A percentile compares a stretch with the other conserved stretches of the same genome.
phyloP scores from a whole-genome alignment of 2,888 invertebrate species.

The Clostera curtula region DNA sequence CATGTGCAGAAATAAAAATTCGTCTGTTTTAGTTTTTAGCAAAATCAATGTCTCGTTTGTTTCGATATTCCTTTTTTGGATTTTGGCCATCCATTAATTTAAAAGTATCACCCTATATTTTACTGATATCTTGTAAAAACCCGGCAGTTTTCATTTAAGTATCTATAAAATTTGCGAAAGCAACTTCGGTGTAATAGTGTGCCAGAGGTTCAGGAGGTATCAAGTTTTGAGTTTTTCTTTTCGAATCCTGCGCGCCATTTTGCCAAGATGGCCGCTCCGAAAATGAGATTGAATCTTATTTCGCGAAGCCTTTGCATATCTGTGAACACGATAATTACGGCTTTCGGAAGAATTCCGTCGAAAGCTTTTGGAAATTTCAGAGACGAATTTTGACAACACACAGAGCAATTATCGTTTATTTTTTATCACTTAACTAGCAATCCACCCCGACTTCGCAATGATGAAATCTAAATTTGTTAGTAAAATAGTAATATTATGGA shows the following conservation, averaged over 20 bases:
- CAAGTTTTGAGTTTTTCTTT: conserved; percentile 18
- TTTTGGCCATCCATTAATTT: no score
- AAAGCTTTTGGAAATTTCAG: conserved; percentile 8
- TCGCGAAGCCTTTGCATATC: conserved; percentile 28
- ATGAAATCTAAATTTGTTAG: no score
- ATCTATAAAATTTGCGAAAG: background rate
- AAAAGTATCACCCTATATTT: no score
- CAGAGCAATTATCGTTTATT: no score
- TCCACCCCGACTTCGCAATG: no score
- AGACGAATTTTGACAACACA: conserved; percentile 8
- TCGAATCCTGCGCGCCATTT: conserved; percentile 10
- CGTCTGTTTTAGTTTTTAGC: no score
- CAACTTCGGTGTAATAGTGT: conserved; percentile 18
- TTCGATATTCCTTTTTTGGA: no score
- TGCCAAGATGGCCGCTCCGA: conserved; percentile 18
- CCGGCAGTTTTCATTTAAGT: background rate
- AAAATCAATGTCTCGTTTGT: no score
- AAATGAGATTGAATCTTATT: conserved; percentile 19
- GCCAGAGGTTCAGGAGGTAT: conserved; percentile 11
- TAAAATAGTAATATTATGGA: no score
- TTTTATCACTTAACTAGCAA: no score
- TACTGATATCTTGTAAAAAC: no score
- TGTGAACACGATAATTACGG: conserved; percentile 17
- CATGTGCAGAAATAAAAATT: no score
- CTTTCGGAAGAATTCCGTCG: conserved; percentile 4